These are phyloP conservation scores for Takifugu rubripes DNA, from an alignment of 2,797 vertebrate species.

Conservation along the genomic window DNA sequence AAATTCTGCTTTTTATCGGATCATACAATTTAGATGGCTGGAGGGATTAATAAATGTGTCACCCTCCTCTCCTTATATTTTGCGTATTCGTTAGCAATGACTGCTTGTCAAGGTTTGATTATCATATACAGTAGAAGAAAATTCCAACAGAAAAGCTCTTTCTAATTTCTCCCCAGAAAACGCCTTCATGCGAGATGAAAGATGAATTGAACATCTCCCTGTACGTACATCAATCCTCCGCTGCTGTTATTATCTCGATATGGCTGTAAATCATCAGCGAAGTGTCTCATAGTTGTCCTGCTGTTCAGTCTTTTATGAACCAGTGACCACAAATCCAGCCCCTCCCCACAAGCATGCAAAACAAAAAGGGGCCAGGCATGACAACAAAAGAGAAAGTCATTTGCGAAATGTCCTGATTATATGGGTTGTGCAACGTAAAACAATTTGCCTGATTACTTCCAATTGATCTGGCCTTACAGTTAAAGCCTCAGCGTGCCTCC, in stretches of 20 bases:
- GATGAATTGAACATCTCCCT: neutral
- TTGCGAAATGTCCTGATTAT: constrained; percentile 81
- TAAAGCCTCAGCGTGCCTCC: constrained; percentile 65
- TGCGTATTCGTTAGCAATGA: no score
- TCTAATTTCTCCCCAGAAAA: no score
- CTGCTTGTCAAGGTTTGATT: no score
- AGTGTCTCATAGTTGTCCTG: constrained; percentile 61
- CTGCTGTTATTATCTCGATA: constrained; percentile 52
- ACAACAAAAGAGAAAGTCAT: constrained; percentile 76
- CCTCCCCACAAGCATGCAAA: constrained; percentile 37
- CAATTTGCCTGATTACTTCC: constrained; percentile 85
- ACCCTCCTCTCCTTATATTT: no score
- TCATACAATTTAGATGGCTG: no score
- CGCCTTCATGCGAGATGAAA: no score
- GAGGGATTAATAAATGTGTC: no score
- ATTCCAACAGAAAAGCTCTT: no score
- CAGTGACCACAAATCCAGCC: constrained; percentile 47
- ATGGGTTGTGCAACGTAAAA: constrained; percentile 77
- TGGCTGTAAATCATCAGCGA: constrained; percentile 61
- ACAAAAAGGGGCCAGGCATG: constrained; percentile 62
- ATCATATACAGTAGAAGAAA: no score
- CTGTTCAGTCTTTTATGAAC: constrained; percentile 67
- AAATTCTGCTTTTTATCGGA: constrained; percentile 3
- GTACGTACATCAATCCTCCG: constrained; percentile 22
- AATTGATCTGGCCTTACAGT: constrained; percentile 78